phyloP scores from a whole-genome alignment of 2,797 vertebrate species.

The Pagetopsis macropterus region DNA sequence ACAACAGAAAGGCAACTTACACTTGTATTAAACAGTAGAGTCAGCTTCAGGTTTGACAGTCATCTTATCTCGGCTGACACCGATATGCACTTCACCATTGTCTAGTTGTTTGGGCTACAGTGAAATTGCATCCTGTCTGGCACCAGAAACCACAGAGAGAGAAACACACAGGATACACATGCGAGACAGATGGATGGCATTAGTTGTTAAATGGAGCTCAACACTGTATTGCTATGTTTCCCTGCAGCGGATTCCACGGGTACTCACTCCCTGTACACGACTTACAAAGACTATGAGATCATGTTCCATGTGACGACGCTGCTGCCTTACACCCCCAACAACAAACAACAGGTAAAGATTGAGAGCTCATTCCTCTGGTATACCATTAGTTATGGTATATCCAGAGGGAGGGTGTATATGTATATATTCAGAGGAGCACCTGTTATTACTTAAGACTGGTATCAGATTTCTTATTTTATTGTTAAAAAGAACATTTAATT shows the following conservation, averaged over 20 bases:
- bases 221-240: conserved; percentile 42
- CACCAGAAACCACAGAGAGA: conserved; percentile 32
- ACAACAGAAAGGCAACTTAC: conserved; percentile 15
- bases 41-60: conserved; percentile 27
- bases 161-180: conserved; percentile 7
- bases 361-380: conserved; percentile 6
- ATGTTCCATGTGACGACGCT: conserved; percentile 99
- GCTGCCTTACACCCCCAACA: conserved; percentile 97
- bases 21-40: conserved; percentile 21
- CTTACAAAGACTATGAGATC: conserved; percentile 97
- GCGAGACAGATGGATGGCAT: conserved; percentile 44
- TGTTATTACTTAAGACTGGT: conserved; percentile 13
- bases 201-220: conserved; percentile 33
- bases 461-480: conserved; percentile 24
- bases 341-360: conserved; percentile 93
- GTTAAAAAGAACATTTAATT: neutral
- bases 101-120: conserved; percentile 39
- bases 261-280: conserved; percentile 95
- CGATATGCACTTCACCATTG: conserved; percentile 51
- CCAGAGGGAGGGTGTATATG: conserved; percentile 1
- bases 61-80: conserved; percentile 35
- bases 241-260: conserved; percentile 95
- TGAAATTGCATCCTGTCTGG: conserved; percentile 55
- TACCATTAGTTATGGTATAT: conserved; percentile 15
- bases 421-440: neutral